phyloP scores from a whole-genome alignment of 2,797 vertebrate genomes.

The Steatocranus sp. region DNA sequence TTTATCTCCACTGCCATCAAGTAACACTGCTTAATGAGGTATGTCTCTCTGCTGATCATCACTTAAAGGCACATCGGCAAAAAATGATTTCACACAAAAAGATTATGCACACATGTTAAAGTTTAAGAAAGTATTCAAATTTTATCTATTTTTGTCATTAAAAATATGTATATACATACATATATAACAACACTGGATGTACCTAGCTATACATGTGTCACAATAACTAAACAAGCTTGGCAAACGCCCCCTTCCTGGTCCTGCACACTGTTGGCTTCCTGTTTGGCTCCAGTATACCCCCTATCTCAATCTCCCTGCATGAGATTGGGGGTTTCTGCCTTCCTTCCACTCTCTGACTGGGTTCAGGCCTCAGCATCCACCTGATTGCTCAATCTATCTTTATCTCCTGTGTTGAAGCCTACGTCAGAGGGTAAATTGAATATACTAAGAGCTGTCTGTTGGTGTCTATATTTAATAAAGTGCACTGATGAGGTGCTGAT shows the following conservation, averaged over 20 bases:
- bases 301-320: constrained; percentile 57
- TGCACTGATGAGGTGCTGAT: constrained; percentile 82
- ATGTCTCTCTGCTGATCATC: constrained; percentile 56
- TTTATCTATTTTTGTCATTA: background rate
- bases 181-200: background rate
- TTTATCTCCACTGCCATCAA: constrained; percentile 74
- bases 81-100: background rate
- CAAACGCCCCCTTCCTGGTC: constrained; percentile 51
- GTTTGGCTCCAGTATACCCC: constrained; percentile 35
- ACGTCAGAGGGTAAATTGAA: constrained; percentile 83
- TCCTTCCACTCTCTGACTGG: constrained; percentile 39
- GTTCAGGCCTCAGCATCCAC: constrained; percentile 71
- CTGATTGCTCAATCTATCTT: constrained; percentile 84
- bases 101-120: background rate
- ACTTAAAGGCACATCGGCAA: constrained; percentile 58
- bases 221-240: constrained; percentile 43
- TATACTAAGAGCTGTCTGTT: constrained; percentile 84
- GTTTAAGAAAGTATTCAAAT: background rate
- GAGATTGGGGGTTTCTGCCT: constrained; percentile 25
- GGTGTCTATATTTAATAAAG: constrained; percentile 86
- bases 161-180: background rate
- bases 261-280: constrained; percentile 34
- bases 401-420: constrained; percentile 76
- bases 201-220: constrained; percentile 24
- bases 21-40: constrained; percentile 72